Percentiles rank a stretch among this genome's conserved stretches.
These are phyloP conservation scores for Nymphalis polychloros DNA, from an alignment of 2,888 invertebrate species.

Conservation along the genomic window DNA sequence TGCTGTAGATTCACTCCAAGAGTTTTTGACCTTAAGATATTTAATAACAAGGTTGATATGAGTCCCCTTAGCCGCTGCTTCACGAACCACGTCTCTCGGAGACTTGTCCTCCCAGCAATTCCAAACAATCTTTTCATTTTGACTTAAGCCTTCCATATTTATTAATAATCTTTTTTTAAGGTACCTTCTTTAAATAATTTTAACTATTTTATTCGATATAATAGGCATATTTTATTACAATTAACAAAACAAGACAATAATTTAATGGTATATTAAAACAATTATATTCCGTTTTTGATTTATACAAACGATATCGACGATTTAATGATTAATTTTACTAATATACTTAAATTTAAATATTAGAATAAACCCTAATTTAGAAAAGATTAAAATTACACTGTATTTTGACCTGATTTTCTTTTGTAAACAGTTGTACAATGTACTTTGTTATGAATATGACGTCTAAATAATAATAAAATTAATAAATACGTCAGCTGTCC, in stretches of 20 bases:
- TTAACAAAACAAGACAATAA: neutral
- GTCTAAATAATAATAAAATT: neutral
- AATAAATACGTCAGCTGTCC: too few species aligned
- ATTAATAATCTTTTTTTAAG: neutral
- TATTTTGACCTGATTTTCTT: neutral
- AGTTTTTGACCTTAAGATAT: slow-evolving; percentile 81
- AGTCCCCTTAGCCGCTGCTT: slow-evolving; percentile 85
- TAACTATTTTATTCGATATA: neutral
- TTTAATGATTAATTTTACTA: neutral
- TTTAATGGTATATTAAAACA: neutral
- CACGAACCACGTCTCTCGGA: slow-evolving; percentile 84
- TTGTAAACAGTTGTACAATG: neutral
- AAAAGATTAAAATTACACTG: neutral
- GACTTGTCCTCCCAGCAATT: slow-evolving; percentile 84
- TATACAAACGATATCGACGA: neutral
- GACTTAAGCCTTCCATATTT: slow-evolving; percentile 80
- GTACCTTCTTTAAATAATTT: neutral
- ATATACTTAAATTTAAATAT: neutral
- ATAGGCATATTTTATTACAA: neutral
- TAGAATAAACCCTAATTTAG: neutral
- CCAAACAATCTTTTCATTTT: slow-evolving; percentile 84
- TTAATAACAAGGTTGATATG: slow-evolving; percentile 82
- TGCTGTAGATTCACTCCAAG: slow-evolving; percentile 76
- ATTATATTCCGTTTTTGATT: neutral
- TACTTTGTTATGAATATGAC: too few species aligned